Evolutionary conservation across 2,888 invertebrate species (phyloP), one percentile per base, ranked within the genome.

Genomic region (Drosophila barbarae): DNA sequence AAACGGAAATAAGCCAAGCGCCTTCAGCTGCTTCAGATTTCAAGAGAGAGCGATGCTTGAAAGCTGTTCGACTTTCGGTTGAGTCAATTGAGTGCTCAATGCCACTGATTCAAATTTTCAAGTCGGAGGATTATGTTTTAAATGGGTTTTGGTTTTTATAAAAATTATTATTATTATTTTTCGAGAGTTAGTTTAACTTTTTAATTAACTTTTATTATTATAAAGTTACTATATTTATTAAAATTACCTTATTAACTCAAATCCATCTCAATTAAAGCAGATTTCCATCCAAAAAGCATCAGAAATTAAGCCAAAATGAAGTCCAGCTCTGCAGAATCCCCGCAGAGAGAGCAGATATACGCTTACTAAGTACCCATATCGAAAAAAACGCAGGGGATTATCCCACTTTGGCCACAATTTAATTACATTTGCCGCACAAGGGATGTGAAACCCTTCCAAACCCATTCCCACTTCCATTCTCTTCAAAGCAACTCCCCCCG

Each of bases 1-100:
- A 69, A 77, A 55, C 77, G 81, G 81, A 77, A 77, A 83, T 83
- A 77, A 83, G 77, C 68, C 68, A 77, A 83, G 84, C 81, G 70
- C 84, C 74, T 77, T 74, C 72, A 58, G 66, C 50, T 69, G 69
- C 67, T 67, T 57, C 44, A 51, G 36, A 54, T 51, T 69, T 63
- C 18, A 38, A 66, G 61, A 44, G 61, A 44, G 64, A 57, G 51
- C 41, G 64, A 57, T 44, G 34, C 21, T 3, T 18, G 49, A 67
- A 55, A 67, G 56, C 68, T 56, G 64, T 54, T 65, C 47, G 47
- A 44, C 26, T 44, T 32, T 42, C 26, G 12, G 15, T 15, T 15
- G 50, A 36, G 18, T 50, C 61, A 50, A 42, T 61, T 35, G 30
- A 49, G 21, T n/a, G 8, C 21, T 32, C 15, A n/a, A 21, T 34